Base-by-base conservation (phyloP, 1,140 invertebrate genomes). In the Mamestra configurata region DNA sequence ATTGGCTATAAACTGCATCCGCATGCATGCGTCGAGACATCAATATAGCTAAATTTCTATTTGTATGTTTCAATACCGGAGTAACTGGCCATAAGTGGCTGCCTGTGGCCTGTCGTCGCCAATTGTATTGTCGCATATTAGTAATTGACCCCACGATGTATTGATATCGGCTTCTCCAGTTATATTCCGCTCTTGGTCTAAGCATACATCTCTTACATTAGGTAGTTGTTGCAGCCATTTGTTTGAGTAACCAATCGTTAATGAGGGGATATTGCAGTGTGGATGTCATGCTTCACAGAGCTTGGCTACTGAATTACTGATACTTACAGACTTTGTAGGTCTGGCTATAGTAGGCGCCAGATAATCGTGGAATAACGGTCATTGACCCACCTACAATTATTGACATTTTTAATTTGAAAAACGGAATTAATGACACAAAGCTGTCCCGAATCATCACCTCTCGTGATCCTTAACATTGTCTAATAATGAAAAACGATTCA, bases 91-190 rank as follows among this genome's bases (percentile, higher is more conserved):
- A 49, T 15, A 49, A 49, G 13, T 15, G 43, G 43, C 43, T 49
- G 43, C 43, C 2, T 5, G 15, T 15, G 6, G 37, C 10, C 15
- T 3, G 13, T n/a, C n/a, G n/a, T n/a, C n/a, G n/a, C n/a, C 43
- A 49, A 49, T 49, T 49, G 4, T 49, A 49, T 49, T 49, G 43
- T 49, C 43, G 15, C 43, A n/a, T 49, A 49, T 49, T 49, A 49
- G 43, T 49, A 49, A 49, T 49, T 49, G 43, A 49, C 43, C 43
- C 43, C 43, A 49, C 43, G n/a, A n/a, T 49, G 20, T 27, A 24
- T 11, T 13, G 20, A 57, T 57, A 22, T 13, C 10, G 8, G 22
- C 20, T 13, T 13, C 22, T 10, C 53, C 20, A 13, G 22, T 24
- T 22, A 24, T 24, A 7, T 57, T 57, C 53, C 20, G 22, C 11